Evolutionary conservation across 2,888 invertebrate species (phyloP), one percentile per base, ranked within the genome.

Genomic region (Harpalus rufipes): DNA sequence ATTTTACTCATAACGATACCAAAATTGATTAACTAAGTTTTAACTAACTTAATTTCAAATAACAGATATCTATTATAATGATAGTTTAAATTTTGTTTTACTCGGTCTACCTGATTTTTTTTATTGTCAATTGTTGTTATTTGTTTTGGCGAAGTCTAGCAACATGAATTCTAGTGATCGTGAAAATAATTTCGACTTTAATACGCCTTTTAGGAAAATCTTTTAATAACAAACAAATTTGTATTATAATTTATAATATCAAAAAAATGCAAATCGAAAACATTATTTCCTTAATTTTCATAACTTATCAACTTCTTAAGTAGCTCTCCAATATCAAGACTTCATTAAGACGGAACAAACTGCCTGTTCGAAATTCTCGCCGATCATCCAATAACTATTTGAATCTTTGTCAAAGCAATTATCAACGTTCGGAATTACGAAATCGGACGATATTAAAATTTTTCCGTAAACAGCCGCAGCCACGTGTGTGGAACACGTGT

Each of bases 331-430:
- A 63, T 51, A 51, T 51, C 44, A 61, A 21, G 16, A 63, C 25
- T 12, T 39, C 68, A 39, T 68, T 68, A 68, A 68, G 4, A 14
- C 18, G 18, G 12, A 63, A 68, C 68, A 68, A 41, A 41, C 41
- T 44, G 41, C 16, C 41, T 74, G 41, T 74, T 44, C 18, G 14
- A 74, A 41, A 74, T 74, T 68, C 44, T 18, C 18, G 41, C 51
- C 12, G 7, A 74, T 74, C 72, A 44, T 44, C 44, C 16, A 41
- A 74, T 44, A 74, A 44, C 72, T 78, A 78, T 78, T 78, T n/a
- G 18, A 58, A 78, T 79, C 59, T 79, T 79, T 79, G 79, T 79
- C 79, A 79, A 41, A 79, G 79, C 39, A 59, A 79, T 79, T 79
- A 79, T 59, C 41, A 25, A 16, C 1, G 41, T 59, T 61, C 32